Conservation (phyloP, 2,888 invertebrate species). For the Miltochrista miniata region DNA sequence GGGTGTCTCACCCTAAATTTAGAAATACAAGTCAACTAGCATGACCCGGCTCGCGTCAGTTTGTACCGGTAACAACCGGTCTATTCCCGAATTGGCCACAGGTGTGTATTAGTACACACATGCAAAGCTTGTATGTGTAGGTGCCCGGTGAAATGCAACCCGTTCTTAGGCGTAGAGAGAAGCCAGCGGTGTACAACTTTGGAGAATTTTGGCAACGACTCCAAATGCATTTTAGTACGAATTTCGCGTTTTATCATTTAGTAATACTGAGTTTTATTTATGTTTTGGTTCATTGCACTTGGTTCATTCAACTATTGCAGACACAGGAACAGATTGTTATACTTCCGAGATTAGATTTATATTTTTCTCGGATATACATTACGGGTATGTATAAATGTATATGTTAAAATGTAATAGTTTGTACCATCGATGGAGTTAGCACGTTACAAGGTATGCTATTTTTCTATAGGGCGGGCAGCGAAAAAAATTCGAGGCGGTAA, state of each 20-base stretch:
- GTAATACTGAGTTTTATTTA: not conserved
- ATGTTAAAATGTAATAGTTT: no score
- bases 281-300: not conserved
- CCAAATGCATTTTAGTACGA: slow-evolving; percentile 1
- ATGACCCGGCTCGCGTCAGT: slow-evolving; percentile 29
- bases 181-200: slow-evolving; percentile 54
- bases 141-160: slow-evolving; percentile 76
- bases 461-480: no score
- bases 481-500: no score
- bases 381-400: no score
- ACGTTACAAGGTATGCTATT: no score
- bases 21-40: slow-evolving; percentile 27
- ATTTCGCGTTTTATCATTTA: not conserved
- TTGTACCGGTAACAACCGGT: slow-evolving; percentile 36
- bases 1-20: slow-evolving; percentile 31
- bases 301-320: not conserved
- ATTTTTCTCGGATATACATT: no score
- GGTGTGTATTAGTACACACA: slow-evolving; percentile 56
- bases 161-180: slow-evolving; percentile 77
- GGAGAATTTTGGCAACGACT: slow-evolving; percentile 26
- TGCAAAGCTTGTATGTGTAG: slow-evolving; percentile 47
- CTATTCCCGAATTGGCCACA: slow-evolving; percentile 64
- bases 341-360: no score
- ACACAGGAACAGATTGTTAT: not conserved
- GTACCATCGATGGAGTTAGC: no score